These are phyloP conservation scores for Esox niger DNA, from an alignment of 2,113 vertebrate genomes.

Conservation along the genomic window DNA sequence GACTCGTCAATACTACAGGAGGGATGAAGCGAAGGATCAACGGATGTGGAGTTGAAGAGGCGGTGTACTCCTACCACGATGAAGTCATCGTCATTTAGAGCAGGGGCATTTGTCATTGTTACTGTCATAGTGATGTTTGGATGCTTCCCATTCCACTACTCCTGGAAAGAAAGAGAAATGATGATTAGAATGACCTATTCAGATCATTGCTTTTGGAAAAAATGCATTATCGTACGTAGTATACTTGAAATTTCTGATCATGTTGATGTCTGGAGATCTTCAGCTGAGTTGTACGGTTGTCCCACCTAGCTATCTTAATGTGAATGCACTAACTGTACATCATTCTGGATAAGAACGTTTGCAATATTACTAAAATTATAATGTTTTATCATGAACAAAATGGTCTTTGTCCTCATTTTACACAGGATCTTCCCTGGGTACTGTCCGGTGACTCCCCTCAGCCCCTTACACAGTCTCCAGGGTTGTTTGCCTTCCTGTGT, in stretches of 20 bases:
- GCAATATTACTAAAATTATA: too few species aligned
- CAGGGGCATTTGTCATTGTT: slow-evolving; percentile 8
- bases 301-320: too few species aligned
- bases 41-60: slow-evolving; percentile 20
- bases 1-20: slow-evolving; percentile 62
- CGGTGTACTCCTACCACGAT: slow-evolving; percentile 1
- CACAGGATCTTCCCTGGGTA: not conserved
- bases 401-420: too few species aligned
- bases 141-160: slow-evolving; percentile 9
- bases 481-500: slow-evolving; percentile 63
- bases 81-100: not conserved
- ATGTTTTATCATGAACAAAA: too few species aligned
- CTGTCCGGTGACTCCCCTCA: not conserved
- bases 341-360: too few species aligned
- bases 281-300: too few species aligned
- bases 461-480: slow-evolving; percentile 28
- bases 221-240: not conserved
- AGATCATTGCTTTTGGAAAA: not conserved
- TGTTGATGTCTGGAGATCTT: too few species aligned
- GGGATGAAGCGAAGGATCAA: slow-evolving; percentile 6
- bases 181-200: not conserved
- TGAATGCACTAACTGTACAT: too few species aligned
- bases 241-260: not conserved
- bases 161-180: slow-evolving; percentile 25
- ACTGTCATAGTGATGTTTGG: slow-evolving; percentile 37